Evolutionary conservation across 2,888 invertebrate species (phyloP).

Genomic region (Ophraella communa): DNA sequence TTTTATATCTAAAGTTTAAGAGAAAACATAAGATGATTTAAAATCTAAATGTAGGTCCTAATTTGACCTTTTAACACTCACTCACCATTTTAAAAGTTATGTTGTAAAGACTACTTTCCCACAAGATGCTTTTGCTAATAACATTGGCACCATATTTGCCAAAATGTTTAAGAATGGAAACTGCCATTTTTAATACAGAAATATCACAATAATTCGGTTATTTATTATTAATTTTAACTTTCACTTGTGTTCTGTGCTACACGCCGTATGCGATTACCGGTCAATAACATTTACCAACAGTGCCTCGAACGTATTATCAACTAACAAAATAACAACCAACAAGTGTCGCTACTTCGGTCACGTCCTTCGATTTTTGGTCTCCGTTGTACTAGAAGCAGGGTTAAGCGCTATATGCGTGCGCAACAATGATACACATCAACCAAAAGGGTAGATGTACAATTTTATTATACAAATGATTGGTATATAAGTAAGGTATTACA

Average conservation of each 20-base stretch:
- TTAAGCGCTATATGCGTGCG: neutral
- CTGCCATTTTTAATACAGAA: conserved; percentile 58
- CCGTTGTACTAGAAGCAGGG: neutral
- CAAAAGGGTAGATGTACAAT: no score
- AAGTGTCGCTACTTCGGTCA: neutral
- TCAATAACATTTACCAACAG: neutral
- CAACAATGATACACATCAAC: neutral
- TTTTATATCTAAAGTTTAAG: neutral
- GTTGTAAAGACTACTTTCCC: conserved; percentile 50
- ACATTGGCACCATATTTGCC: conserved; percentile 55
- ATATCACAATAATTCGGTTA: neutral
- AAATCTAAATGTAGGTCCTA: neutral
- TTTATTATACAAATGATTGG: no score
- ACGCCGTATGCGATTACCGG: neutral
- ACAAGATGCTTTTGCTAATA: conserved; percentile 58
- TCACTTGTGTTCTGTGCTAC: neutral
- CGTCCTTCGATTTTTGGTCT: neutral
- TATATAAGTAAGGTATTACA: no score
- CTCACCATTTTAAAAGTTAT: conserved; percentile 58
- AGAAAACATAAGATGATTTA: neutral
- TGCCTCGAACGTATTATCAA: neutral
- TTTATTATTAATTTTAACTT: neutral
- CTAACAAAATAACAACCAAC: neutral
- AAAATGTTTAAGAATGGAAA: conserved; percentile 61
- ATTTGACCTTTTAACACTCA: conserved; percentile 39